A percentile compares a stretch with the other conserved stretches of the same genome.
Evolutionary conservation across 2,113 vertebrate species (phyloP).

Genomic region (Petroica traversi): DNA sequence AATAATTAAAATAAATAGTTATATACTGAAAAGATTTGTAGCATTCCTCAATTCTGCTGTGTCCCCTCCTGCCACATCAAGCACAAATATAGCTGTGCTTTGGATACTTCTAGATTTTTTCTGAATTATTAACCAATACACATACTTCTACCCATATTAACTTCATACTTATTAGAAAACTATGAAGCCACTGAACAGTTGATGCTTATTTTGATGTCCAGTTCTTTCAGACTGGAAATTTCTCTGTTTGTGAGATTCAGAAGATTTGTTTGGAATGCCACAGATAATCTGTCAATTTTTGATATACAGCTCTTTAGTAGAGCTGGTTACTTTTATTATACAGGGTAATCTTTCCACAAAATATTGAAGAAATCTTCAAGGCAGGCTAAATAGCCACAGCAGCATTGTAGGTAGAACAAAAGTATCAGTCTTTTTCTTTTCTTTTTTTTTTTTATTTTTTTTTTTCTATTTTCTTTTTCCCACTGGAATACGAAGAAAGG

Average conservation of each 20-base stretch:
- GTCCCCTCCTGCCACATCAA: not conserved
- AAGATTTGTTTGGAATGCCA: not conserved
- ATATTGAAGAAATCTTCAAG: not conserved
- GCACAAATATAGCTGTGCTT: not conserved
- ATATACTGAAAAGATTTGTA: not conserved
- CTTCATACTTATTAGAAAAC: not conserved
- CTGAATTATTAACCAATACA: not conserved
- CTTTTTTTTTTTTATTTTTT: not conserved
- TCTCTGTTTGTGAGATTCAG: not conserved
- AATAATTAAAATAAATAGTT: not conserved
- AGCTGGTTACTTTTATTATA: not conserved
- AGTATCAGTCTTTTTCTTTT: too few relatives aligned
- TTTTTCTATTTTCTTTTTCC: too few relatives aligned
- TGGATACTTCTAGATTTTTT: not conserved
- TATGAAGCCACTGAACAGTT: not conserved
- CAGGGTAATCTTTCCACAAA: not conserved
- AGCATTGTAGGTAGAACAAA: too few relatives aligned
- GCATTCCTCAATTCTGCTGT: not conserved
- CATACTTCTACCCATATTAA: rapidly evolving
- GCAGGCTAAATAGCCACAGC: not conserved
- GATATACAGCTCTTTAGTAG: not conserved
- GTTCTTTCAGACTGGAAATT: not conserved
- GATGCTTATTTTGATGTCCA: not conserved
- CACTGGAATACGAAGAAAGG: not conserved
- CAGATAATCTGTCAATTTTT: not conserved